Conservation (phyloP, 1,140 invertebrate species). For the Neelides sp. region DNA sequence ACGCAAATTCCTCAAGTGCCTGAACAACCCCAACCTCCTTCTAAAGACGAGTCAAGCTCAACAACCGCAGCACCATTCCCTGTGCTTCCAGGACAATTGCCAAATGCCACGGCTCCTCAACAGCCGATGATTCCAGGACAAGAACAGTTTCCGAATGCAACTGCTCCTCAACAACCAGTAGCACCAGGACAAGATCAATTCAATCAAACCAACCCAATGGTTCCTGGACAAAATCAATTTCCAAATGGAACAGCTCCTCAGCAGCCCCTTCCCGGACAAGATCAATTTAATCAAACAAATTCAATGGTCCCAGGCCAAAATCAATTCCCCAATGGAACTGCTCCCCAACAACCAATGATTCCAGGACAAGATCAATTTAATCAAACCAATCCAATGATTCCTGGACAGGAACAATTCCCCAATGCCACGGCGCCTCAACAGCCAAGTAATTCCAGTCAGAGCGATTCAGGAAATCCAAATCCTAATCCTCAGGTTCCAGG, state of each 20-base stretch:
- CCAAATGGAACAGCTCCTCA: slow-evolving; percentile 1
- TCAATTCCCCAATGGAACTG: no score
- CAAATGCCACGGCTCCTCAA: neutral
- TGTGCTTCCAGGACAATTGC: neutral
- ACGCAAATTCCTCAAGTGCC: slow-evolving; percentile 2
- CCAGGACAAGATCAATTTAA: neutral
- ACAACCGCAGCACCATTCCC: neutral
- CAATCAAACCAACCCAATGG: neutral
- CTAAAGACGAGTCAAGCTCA: slow-evolving; percentile 1
- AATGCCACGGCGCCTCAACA: neutral
- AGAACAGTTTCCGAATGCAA: neutral
- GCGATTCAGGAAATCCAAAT: no score
- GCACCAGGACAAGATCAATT: slow-evolving; percentile 2
- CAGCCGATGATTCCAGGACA: neutral
- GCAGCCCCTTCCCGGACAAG: neutral
- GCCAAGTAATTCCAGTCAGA: neutral
- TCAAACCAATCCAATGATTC: slow-evolving; percentile 2
- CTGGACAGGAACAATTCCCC: neutral
- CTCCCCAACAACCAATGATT: no score
- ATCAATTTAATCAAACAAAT: neutral
- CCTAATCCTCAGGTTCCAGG: slow-evolving; percentile 2
- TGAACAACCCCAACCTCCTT: no score
- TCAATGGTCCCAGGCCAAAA: neutral
- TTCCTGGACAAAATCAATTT: slow-evolving; percentile 12
- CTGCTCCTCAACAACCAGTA: neutral